Evolutionary conservation across 2,113 vertebrate genomes (phyloP).

Genomic region (Prionailurus viverrinus): DNA sequence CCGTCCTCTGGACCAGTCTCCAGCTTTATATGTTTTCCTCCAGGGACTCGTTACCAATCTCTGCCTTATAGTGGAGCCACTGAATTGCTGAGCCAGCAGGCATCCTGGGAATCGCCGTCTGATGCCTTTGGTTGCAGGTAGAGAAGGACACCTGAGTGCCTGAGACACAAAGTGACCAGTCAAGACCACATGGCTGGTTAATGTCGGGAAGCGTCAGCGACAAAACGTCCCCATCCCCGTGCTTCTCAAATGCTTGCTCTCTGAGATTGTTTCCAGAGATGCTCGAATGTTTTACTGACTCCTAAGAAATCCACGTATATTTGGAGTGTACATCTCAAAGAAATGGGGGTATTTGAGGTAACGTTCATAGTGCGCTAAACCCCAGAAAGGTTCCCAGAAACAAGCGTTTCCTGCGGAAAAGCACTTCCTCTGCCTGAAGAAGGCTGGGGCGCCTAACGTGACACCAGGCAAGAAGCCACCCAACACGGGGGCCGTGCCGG

Average conservation of each 20-base stretch:
- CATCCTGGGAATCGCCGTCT: not conserved
- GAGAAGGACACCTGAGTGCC: not conserved
- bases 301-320: not conserved
- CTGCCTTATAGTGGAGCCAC: not conserved
- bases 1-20: not conserved
- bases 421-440: not conserved
- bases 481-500: accelerated
- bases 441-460: not conserved
- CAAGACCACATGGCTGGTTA: not conserved
- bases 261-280: not conserved
- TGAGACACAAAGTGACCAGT: not conserved
- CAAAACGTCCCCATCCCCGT: no score
- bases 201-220: not conserved
- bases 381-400: not conserved
- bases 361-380: not conserved
- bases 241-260: not conserved
- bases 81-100: not conserved
- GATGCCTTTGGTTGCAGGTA: not conserved
- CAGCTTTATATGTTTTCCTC: not conserved
- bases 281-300: not conserved
- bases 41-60: not conserved
- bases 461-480: not conserved
- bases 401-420: not conserved
- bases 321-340: not conserved
- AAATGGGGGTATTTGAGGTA: not conserved